These are phyloP conservation scores for Phoxinus phoxinus DNA, from an alignment of 2,113 vertebrate species.

Conservation along the genomic window DNA sequence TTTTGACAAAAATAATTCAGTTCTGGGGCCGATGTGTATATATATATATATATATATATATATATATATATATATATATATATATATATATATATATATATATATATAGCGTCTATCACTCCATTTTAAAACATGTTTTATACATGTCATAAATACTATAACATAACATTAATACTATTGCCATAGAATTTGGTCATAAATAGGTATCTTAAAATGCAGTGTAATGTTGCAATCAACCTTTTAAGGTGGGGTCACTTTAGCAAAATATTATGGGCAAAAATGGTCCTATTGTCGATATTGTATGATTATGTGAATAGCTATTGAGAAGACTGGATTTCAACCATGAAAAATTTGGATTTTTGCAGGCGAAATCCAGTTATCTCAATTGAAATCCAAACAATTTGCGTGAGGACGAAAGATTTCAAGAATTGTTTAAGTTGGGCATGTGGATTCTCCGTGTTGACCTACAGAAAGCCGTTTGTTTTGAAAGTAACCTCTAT, in stretches of 20 bases:
- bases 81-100: too few relatives aligned
- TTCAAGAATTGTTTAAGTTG: neutral
- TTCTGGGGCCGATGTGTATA: neutral
- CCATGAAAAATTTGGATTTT: fast-evolving
- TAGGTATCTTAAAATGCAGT: too few relatives aligned
- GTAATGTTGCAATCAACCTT: neutral
- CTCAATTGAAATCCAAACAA: neutral
- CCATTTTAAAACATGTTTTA: neutral
- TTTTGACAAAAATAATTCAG: neutral
- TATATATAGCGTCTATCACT: neutral
- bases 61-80: too few relatives aligned
- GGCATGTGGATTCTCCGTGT: neutral
- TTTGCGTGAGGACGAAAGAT: neutral
- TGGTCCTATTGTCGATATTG: neutral
- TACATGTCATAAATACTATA: too few relatives aligned
- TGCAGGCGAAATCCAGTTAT: neutral
- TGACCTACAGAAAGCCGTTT: neutral
- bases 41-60: too few relatives aligned
- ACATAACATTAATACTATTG: too few relatives aligned
- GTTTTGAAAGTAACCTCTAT: neutral
- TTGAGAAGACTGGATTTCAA: neutral
- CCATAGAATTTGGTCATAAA: too few relatives aligned
- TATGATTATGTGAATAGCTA: too few relatives aligned
- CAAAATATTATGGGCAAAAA: neutral
- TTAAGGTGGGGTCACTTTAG: neutral